These are phyloP conservation scores for Cinara cedri DNA, from an alignment of 2,888 invertebrate genomes.

Conservation along the genomic window DNA sequence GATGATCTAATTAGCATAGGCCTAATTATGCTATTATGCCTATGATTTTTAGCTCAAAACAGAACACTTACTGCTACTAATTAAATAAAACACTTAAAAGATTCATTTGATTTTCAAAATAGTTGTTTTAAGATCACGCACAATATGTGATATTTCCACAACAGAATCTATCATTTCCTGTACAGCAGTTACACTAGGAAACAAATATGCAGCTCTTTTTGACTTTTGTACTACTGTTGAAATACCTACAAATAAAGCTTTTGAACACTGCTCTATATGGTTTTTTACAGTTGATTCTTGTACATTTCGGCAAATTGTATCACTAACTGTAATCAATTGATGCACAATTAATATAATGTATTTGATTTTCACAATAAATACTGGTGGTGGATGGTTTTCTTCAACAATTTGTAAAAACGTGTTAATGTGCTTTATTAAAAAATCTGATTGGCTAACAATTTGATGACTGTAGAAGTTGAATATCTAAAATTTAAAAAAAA, in stretches of 20 bases:
- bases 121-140: conserved; percentile 64
- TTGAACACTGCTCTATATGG: conserved; percentile 76
- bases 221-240: conserved; percentile 85
- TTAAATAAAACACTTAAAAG: neutral
- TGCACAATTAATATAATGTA: conserved; percentile 94
- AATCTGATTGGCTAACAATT: conserved; percentile 81
- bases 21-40: no score
- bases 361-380: conserved; percentile 78
- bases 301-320: conserved; percentile 88
- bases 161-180: conserved; percentile 94
- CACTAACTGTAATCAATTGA: conserved; percentile 91
- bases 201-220: conserved; percentile 88
- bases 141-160: conserved; percentile 82
- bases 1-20: neutral
- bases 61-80: neutral
- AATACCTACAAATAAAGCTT: conserved; percentile 80
- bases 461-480: conserved; percentile 87
- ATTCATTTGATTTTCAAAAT: conserved; percentile 39
- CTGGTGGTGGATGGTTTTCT: conserved; percentile 91
- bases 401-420: conserved; percentile 90
- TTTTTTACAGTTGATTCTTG: conserved; percentile 75
- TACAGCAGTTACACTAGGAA: conserved; percentile 87
- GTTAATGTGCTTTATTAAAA: conserved; percentile 87
- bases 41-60: neutral
- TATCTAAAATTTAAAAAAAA: conserved; percentile 66